Conservation (phyloP, 2,797 vertebrate species). For the Bovichtus diacanthus region DNA sequence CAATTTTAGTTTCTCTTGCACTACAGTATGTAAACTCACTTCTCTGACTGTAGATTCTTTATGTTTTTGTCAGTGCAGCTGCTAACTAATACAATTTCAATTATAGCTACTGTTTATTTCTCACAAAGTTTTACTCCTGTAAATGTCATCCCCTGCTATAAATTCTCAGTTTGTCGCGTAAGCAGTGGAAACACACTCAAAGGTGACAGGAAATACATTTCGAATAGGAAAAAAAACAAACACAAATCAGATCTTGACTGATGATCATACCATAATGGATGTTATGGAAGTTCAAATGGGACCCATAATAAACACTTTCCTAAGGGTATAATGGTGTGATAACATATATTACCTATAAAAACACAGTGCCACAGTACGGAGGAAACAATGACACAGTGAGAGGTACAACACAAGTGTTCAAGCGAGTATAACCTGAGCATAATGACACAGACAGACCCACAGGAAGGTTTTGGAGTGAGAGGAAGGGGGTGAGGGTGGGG, state of each 20-base stretch:
- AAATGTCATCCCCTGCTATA: not conserved
- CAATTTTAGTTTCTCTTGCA: not conserved
- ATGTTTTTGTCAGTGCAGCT: not conserved
- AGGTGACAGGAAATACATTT: constrained; percentile 44
- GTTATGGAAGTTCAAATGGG: constrained; percentile 55
- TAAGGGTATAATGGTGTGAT: constrained; percentile 49
- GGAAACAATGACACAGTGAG: constrained; percentile 46
- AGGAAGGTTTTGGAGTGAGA: constrained; percentile 39
- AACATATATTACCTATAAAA: constrained; percentile 50
- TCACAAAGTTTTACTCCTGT: not conserved
- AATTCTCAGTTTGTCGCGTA: constrained; percentile 5
- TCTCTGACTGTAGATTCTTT: not conserved
- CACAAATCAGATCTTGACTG: constrained; percentile 32
- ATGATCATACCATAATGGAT: constrained; percentile 46
- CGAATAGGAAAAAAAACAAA: not conserved
- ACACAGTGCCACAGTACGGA: constrained; percentile 47
- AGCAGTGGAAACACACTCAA: constrained; percentile 25
- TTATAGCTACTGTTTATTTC: not conserved
- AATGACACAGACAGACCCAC: constrained; percentile 36
- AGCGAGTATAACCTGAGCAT: constrained; percentile 16
- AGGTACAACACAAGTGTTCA: constrained; percentile 30
- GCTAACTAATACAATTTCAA: not conserved
- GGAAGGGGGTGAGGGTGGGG: constrained; percentile 45
- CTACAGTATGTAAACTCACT: not conserved
- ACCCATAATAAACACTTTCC: constrained; percentile 58